These are phyloP conservation scores for Scarus forsteni DNA, from an alignment of 2,797 vertebrate genomes.

Conservation along the genomic window DNA sequence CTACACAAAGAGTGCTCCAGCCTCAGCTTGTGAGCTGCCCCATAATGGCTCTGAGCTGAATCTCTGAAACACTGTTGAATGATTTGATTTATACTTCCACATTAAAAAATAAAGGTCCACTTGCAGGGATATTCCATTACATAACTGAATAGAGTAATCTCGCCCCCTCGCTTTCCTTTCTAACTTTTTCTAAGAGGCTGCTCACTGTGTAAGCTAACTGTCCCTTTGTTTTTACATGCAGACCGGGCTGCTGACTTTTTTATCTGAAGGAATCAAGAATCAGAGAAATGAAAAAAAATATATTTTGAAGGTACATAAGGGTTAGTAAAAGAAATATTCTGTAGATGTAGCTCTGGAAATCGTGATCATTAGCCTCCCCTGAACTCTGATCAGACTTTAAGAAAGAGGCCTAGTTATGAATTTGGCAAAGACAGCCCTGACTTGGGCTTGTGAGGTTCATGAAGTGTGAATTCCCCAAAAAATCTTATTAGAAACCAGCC, in stretches of 20 bases:
- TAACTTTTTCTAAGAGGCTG: slow-evolving; percentile 11
- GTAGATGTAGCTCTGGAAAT: neutral
- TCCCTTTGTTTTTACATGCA: neutral
- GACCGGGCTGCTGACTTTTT: neutral
- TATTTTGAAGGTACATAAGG: neutral
- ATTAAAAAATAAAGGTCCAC: slow-evolving; percentile 47
- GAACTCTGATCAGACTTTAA: neutral
- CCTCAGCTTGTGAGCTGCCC: neutral
- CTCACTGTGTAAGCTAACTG: neutral
- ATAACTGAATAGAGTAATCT: slow-evolving; percentile 32
- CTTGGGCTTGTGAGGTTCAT: neutral
- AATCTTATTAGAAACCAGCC: neutral
- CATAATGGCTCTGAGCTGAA: neutral
- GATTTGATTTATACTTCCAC: slow-evolving; percentile 39
- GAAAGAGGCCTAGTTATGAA: neutral
- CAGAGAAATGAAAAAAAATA: neutral
- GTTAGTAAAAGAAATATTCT: neutral
- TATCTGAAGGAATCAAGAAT: neutral
- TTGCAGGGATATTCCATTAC: slow-evolving; percentile 43
- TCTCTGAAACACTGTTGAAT: slow-evolving; percentile 6
- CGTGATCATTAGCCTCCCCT: neutral
- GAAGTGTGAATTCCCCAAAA: slow-evolving; percentile 1
- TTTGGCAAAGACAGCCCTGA: neutral
- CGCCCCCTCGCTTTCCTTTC: slow-evolving; percentile 6
- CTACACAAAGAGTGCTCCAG: neutral